Percentiles rank a stretch among this genome's conserved stretches.
Conservation (phyloP, 2,888 invertebrate species). For the Brenthis hecate region DNA sequence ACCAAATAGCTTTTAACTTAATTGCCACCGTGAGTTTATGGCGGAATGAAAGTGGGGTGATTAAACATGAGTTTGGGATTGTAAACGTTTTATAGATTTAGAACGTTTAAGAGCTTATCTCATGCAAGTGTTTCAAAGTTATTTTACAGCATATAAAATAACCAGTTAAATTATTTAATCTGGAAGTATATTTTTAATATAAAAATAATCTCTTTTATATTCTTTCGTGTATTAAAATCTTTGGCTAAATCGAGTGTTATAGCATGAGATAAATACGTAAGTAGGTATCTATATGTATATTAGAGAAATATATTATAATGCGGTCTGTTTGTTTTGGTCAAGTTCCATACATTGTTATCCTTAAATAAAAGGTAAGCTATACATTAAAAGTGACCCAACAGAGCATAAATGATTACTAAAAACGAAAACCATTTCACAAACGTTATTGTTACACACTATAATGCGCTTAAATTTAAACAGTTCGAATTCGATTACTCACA, state of each 20-base stretch:
- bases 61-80: constrained; percentile 35
- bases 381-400: not conserved
- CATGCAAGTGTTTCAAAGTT: not conserved
- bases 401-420: not conserved
- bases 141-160: not conserved
- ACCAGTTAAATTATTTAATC: too few relatives aligned
- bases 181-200: too few relatives aligned
- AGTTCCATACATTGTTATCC: too few relatives aligned
- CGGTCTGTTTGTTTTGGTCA: too few relatives aligned
- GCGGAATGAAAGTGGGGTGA: constrained; percentile 44
- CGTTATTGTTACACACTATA: not conserved
- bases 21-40: constrained; percentile 59
- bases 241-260: too few relatives aligned
- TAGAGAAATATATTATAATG: too few relatives aligned
- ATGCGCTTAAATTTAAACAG: constrained; percentile 16
- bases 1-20: constrained; percentile 65
- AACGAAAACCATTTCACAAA: not conserved
- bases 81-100: constrained; percentile 26
- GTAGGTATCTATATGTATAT: too few relatives aligned
- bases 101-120: constrained; percentile 19
- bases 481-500: constrained; percentile 29
- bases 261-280: too few relatives aligned
- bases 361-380: too few relatives aligned
- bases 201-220: not conserved
- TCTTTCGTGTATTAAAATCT: not conserved